phyloP scores from a whole-genome alignment of 2,888 invertebrate species.

The Blastobasis lacticolella region DNA sequence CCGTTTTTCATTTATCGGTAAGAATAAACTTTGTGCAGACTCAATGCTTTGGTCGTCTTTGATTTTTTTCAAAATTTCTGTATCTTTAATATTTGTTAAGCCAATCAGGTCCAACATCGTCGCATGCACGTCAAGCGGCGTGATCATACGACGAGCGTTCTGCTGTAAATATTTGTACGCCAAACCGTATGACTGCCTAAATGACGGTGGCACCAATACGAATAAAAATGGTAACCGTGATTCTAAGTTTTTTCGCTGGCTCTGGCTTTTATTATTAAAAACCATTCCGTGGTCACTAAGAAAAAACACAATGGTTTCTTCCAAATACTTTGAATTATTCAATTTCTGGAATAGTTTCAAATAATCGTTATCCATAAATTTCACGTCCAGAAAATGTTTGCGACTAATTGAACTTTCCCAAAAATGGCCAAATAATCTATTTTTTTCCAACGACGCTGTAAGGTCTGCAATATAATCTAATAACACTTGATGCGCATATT shows the following conservation, averaged over 20 bases:
- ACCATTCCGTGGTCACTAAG: conserved; percentile 91
- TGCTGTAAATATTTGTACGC: conserved; percentile 74
- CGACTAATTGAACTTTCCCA: conserved; percentile 86
- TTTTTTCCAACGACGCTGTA: no score
- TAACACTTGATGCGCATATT: conserved; percentile 76
- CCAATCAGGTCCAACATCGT: conserved; percentile 79
- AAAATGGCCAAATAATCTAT: conserved; percentile 78
- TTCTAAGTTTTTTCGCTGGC: conserved; percentile 86
- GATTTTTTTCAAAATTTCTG: background rate
- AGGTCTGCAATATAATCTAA: conserved; percentile 65
- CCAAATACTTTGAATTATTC: conserved; percentile 56
- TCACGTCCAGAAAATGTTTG: conserved; percentile 82
- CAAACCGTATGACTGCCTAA: conserved; percentile 70
- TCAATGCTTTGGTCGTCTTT: no score
- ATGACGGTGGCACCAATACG: conserved; percentile 79
- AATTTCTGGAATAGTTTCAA: conserved; percentile 65
- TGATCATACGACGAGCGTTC: conserved; percentile 79
- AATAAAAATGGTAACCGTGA: conserved; percentile 86
- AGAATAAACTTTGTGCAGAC: no score
- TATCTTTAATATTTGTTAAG: conserved; percentile 31
- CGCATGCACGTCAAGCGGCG: conserved; percentile 81
- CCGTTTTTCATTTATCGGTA: no score
- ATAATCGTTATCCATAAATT: conserved; percentile 77
- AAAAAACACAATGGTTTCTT: conserved; percentile 77
- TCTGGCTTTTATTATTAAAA: conserved; percentile 83